phyloP scores from a whole-genome alignment of 2,113 vertebrate genomes.

The Alexandromys fortis region DNA sequence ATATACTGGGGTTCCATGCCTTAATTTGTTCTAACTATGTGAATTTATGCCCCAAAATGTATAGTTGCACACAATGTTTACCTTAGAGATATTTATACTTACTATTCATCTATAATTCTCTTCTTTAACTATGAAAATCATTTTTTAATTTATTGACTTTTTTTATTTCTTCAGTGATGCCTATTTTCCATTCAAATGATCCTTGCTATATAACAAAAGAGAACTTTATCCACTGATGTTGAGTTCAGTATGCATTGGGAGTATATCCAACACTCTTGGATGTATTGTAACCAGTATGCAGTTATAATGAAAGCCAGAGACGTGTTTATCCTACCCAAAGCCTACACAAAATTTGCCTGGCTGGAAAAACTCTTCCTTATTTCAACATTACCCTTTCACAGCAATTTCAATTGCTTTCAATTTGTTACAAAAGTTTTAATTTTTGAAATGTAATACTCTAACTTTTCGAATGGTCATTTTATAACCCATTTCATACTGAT shows the following conservation, averaged over 20 bases:
- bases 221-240: not conserved
- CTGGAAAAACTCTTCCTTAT: not conserved
- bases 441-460: constrained; percentile 3
- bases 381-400: not conserved
- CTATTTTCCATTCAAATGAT: not conserved
- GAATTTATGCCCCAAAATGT: not conserved
- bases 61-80: not conserved
- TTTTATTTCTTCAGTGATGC: not conserved
- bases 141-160: constrained; percentile 33
- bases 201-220: not conserved
- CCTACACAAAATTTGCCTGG: not conserved
- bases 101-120: not conserved
- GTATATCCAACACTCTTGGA: not conserved
- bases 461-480: constrained; percentile 17
- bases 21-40: not conserved
- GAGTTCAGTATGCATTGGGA: not conserved
- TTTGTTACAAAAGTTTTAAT: not conserved
- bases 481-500: not conserved
- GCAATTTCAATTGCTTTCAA: constrained; percentile 21
- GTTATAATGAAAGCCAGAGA: not conserved
- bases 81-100: not conserved
- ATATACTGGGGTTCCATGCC: not conserved
- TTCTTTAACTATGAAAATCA: not conserved
- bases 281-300: not conserved
- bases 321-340: not conserved